Evolutionary conservation across 1,140 invertebrate genomes (phyloP).

Genomic region (Platorchestia sp.): DNA sequence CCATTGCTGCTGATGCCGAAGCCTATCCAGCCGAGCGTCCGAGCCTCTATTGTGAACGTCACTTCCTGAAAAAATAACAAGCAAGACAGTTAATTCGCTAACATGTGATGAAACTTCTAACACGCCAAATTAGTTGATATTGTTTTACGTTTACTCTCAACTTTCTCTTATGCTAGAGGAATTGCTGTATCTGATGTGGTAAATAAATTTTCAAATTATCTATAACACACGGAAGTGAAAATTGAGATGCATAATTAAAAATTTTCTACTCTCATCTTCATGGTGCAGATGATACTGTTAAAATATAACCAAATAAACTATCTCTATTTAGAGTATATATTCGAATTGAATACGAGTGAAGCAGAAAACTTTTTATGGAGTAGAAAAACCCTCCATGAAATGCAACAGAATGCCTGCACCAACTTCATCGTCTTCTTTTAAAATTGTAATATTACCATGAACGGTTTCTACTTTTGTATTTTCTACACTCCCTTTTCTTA

Average conservation of each 20-base stretch:
- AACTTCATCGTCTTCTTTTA: not conserved
- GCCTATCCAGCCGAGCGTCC: constrained; percentile 80
- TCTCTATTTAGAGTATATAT: not conserved
- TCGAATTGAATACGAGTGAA: not conserved
- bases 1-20: constrained; percentile 81
- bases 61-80: constrained; percentile 55
- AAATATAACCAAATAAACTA: not conserved
- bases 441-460: not conserved
- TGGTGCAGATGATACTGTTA: not conserved
- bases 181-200: too few species aligned
- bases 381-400: not conserved
- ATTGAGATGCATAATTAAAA: not conserved
- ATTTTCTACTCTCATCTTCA: not conserved
- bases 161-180: too few species aligned
- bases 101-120: not conserved
- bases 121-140: not conserved
- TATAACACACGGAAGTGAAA: too few species aligned
- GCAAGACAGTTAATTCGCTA: not conserved
- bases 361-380: not conserved
- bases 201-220: too few species aligned
- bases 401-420: not conserved
- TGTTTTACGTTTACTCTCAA: not conserved
- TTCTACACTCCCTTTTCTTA: not conserved
- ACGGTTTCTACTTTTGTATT: not conserved
- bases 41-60: constrained; percentile 71